These are phyloP conservation scores for Caprella mutica DNA, from an alignment of 2,888 invertebrate genomes.

Conservation along the genomic window DNA sequence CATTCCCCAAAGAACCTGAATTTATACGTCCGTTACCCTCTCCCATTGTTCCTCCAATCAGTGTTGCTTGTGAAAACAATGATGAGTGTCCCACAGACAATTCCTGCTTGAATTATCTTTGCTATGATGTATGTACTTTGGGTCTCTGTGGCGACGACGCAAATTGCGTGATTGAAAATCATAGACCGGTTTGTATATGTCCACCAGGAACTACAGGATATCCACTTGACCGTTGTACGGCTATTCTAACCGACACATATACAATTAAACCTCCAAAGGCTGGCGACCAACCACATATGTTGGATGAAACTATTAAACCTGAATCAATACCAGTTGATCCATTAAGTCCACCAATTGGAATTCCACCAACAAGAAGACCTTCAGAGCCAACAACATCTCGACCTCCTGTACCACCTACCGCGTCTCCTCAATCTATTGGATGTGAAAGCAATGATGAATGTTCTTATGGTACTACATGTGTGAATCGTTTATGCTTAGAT, in stretches of 20 bases:
- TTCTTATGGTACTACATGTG: constrained; percentile 22
- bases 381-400: constrained; percentile 7
- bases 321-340: constrained; percentile 7
- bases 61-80: constrained; percentile 20
- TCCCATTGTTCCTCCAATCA: constrained; percentile 5
- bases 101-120: constrained; percentile 22
- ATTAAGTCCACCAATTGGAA: constrained; percentile 9
- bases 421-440: constrained; percentile 17
- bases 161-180: constrained; percentile 59
- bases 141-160: constrained; percentile 54
- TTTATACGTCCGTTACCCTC: constrained; percentile 12
- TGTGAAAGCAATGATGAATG: constrained; percentile 26
- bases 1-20: constrained; percentile 3
- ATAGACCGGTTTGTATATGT: constrained; percentile 39
- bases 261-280: constrained; percentile 44
- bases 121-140: constrained; percentile 44
- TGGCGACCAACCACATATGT: neutral
- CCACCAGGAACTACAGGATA: constrained; percentile 44
- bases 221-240: constrained; percentile 16
- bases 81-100: constrained; percentile 18
- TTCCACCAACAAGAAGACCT: constrained; percentile 14
- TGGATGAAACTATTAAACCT: constrained; percentile 8
- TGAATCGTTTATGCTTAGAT: constrained; percentile 39
- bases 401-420: constrained; percentile 19
- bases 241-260: constrained; percentile 10